phyloP scores from a whole-genome alignment of 2,113 vertebrate species.

The Ascaphus truei region DNA sequence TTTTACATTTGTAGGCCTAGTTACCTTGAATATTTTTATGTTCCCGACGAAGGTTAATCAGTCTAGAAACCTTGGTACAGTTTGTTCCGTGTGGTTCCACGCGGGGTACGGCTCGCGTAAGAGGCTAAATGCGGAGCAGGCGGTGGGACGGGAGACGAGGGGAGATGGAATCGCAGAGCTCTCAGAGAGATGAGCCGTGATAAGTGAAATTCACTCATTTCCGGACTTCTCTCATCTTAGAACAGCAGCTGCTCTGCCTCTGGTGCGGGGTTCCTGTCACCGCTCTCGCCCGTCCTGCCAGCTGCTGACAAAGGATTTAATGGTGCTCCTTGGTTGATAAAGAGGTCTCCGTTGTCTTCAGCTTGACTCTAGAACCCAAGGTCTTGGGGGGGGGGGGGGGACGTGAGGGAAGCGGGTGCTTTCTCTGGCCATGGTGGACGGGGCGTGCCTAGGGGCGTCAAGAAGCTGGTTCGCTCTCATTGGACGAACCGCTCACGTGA shows the following conservation, averaged over 20 bases:
- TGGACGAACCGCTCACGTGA: too few species aligned
- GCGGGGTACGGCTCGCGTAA: too few species aligned
- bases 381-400: too few species aligned
- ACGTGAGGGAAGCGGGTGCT: too few species aligned
- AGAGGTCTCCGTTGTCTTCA: not conserved
- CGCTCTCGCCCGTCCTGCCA: constrained; percentile 2
- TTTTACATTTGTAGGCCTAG: too few species aligned
- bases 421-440: too few species aligned
- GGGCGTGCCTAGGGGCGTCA: too few species aligned
- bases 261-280: not conserved
- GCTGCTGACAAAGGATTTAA: constrained; percentile 12
- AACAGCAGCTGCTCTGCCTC: not conserved
- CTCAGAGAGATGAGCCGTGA: not conserved
- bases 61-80: too few species aligned
- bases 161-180: not conserved
- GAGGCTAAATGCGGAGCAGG: not conserved
- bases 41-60: too few species aligned
- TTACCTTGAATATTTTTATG: too few species aligned
- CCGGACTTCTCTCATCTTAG: not conserved
- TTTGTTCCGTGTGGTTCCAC: too few species aligned
- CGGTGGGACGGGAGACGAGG: not conserved
- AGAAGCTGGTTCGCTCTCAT: too few species aligned
- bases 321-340: not conserved
- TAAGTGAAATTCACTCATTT: constrained; percentile 1
- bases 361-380: not conserved